A percentile compares a stretch with the other conserved stretches of the same genome.
Evolutionary conservation across 1,140 invertebrate species (phyloP).

Genomic region (Apis dorsata): DNA sequence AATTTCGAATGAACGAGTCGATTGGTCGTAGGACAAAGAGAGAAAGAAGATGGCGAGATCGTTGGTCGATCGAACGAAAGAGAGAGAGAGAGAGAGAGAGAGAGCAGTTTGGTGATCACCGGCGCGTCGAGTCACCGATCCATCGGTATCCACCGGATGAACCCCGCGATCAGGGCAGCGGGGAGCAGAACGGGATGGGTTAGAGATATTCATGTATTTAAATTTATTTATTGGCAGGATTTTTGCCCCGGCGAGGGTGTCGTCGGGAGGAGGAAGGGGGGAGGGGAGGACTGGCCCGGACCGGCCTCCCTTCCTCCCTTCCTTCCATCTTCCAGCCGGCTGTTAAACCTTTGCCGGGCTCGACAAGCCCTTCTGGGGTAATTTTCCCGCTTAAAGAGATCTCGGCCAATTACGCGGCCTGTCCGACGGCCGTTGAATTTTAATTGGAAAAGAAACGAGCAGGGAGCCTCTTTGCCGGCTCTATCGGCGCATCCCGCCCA

Average conservation of each 20-base stretch:
- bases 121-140: slow-evolving; percentile 24
- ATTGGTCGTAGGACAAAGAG: not conserved
- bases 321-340: slow-evolving; percentile 37
- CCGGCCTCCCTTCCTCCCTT: slow-evolving; percentile 22
- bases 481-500: slow-evolving; percentile 7
- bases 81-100: not conserved
- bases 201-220: slow-evolving; percentile 79
- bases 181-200: slow-evolving; percentile 47
- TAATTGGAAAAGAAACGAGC: slow-evolving; percentile 74
- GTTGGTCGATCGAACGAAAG: not conserved
- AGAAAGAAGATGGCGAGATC: not conserved
- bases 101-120: not conserved
- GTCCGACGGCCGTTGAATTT: slow-evolving; percentile 76
- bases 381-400: slow-evolving; percentile 79
- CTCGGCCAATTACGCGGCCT: slow-evolving; percentile 77
- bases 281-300: slow-evolving; percentile 17
- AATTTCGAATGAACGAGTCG: not conserved
- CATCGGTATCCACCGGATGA: slow-evolving; percentile 54
- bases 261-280: slow-evolving; percentile 27
- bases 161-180: slow-evolving; percentile 46
- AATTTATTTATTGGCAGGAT: slow-evolving; percentile 79
- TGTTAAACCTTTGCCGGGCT: slow-evolving; percentile 66
- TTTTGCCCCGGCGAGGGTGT: slow-evolving; percentile 66
- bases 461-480: slow-evolving; percentile 59
- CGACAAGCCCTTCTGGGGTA: slow-evolving; percentile 76